Base-by-base conservation (phyloP, 1,140 invertebrate species). In the Neodiprion pinetum region DNA sequence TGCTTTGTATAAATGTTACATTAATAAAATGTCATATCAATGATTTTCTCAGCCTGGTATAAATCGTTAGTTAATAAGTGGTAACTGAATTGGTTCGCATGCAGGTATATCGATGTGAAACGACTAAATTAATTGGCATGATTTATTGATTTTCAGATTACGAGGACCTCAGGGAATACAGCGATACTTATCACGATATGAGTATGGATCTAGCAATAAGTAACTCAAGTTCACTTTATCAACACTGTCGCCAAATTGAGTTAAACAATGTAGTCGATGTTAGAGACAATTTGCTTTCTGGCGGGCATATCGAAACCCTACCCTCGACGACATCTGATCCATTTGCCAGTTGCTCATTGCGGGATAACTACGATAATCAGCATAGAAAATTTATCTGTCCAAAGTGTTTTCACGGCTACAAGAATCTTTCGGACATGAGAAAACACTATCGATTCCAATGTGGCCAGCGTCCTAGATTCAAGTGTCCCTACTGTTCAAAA, bases 381-480 rank as follows among this genome's bases (percentile, higher is more conserved):
- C 28, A 40, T 10, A 68, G 21, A 68, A 40, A 21, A 68, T 21
- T 11, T 71, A 70, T 70, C 0, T 90, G 90, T 77, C 82, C 84
- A 7, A 83, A 82, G 7, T 91, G 90, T 75, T 83, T 85, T 7
- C 83, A 87, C 7, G 82, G 83, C 14, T 90, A 90, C 79, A 86
- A 84, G 7, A 82, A 84, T 21, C 76, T 84, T 2, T 82, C 82
- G 7, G 88, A 87, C 71, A 80, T 90, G 72, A 86, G 83, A 70
- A 80, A 78, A 17, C 94, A 95, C 83, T 92, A 93, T 86, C 94
- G 94, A 84, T 95, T 93, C 91, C 94, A 95, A 84, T 96, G 95
- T 85, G 94, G 94, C 79, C 94, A 94, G 85, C 92, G 94, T 81
- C 93, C 94, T 7, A 93, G 94, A 78, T 95, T 94, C 80, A 91